phyloP scores from a whole-genome alignment of 2,888 invertebrate genomes.

The Sepioteuthis lessoniana region DNA sequence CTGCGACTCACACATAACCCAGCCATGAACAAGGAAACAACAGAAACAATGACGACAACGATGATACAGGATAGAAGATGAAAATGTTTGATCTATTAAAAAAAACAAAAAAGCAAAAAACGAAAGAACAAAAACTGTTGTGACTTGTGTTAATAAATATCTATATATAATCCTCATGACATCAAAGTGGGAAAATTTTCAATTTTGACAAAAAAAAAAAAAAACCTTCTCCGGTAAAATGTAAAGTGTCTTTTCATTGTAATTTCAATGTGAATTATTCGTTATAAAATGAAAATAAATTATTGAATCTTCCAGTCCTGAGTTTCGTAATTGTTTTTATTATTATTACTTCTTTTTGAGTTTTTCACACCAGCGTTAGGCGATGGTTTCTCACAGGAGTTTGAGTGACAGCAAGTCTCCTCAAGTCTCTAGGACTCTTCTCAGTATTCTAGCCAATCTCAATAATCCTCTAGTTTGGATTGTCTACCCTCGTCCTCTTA shows the following conservation, averaged over 20 bases:
- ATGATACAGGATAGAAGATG: background rate
- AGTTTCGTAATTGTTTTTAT: background rate
- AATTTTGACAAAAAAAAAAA: background rate
- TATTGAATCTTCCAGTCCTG: background rate
- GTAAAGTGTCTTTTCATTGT: background rate
- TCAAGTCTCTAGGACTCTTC: too few relatives aligned
- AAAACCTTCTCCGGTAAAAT: background rate
- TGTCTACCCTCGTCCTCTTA: too few relatives aligned
- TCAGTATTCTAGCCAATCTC: too few relatives aligned
- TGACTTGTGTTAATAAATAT: constrained; percentile 34
- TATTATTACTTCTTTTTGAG: background rate
- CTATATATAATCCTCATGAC: constrained; percentile 38
- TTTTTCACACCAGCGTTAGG: too few relatives aligned
- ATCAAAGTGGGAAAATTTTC: constrained; percentile 41
- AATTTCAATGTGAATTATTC: background rate
- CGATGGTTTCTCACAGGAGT: too few relatives aligned
- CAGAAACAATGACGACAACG: background rate
- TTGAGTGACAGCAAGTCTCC: too few relatives aligned
- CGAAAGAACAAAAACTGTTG: background rate
- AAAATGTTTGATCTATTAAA: background rate
- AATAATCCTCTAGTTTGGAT: too few relatives aligned
- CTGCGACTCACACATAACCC: background rate
- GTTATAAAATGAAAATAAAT: constrained; percentile 12
- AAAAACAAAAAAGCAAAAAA: background rate
- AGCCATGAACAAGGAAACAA: background rate